phyloP scores from a whole-genome alignment of 2,797 vertebrate genomes.

The Falco concolor region DNA sequence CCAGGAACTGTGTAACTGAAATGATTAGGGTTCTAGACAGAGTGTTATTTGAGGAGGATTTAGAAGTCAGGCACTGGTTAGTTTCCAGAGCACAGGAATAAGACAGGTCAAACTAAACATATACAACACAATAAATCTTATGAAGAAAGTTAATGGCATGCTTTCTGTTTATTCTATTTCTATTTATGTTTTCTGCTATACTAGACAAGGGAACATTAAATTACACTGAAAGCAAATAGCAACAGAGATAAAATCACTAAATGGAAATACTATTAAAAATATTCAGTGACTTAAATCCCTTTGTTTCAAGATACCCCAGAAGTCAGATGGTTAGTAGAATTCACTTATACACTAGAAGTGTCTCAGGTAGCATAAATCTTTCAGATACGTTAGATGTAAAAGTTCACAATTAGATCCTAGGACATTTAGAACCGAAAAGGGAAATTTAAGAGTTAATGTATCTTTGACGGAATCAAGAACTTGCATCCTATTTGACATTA shows the following conservation, averaged over 20 bases:
- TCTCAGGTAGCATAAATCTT: background rate
- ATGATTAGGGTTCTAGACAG: background rate
- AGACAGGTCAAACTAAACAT: conserved; percentile 41
- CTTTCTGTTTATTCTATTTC: conserved; percentile 31
- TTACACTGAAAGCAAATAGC: conserved; percentile 41
- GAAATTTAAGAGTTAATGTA: background rate
- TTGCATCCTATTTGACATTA: background rate
- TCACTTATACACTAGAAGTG: background rate
- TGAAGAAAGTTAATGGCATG: background rate
- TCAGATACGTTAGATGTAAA: background rate
- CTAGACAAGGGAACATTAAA: conserved; percentile 20
- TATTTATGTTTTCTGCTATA: conserved; percentile 37
- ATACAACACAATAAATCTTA: conserved; percentile 41
- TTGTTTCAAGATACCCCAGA: background rate
- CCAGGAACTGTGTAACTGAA: background rate
- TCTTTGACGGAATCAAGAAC: background rate
- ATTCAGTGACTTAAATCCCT: background rate
- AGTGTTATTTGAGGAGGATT: conserved; percentile 38
- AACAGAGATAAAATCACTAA: conserved; percentile 40
- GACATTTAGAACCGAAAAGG: background rate
- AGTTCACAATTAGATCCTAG: background rate
- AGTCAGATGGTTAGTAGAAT: background rate
- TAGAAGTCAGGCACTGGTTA: conserved; percentile 29
- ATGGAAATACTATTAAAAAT: conserved; percentile 8
- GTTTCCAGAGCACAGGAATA: conserved; percentile 24